phyloP scores from a whole-genome alignment of 2,113 vertebrate species.

The Helogale parvula region DNA sequence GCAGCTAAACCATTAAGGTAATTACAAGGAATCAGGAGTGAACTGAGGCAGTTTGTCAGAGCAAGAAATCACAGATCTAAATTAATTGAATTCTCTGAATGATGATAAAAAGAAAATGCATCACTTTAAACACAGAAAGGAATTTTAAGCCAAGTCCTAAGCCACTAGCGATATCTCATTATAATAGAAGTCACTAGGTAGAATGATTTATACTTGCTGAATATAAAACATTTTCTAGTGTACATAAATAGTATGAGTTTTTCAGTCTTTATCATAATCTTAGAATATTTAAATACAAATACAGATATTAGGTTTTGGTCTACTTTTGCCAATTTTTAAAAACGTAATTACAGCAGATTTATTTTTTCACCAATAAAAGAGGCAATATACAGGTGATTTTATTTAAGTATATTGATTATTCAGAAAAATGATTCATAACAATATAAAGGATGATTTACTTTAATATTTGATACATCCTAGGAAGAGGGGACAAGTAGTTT shows the following conservation, averaged over 20 bases:
- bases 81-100: slow-evolving; percentile 73
- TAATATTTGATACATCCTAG: not conserved
- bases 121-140: slow-evolving; percentile 33
- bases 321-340: slow-evolving; percentile 20
- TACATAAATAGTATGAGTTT: slow-evolving; percentile 23
- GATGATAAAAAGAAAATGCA: slow-evolving; percentile 63
- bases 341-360: not conserved
- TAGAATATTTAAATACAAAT: slow-evolving; percentile 57
- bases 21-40: slow-evolving; percentile 61
- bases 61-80: slow-evolving; percentile 54
- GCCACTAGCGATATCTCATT: slow-evolving; percentile 18
- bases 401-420: not conserved
- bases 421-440: not conserved
- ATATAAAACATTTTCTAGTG: slow-evolving; percentile 55
- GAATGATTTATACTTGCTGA: slow-evolving; percentile 14
- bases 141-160: slow-evolving; percentile 55
- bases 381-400: not conserved
- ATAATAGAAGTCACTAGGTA: slow-evolving; percentile 31
- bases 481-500: not conserved
- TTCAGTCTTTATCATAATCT: not conserved
- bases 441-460: not conserved
- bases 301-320: not conserved
- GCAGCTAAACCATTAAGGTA: slow-evolving; percentile 66
- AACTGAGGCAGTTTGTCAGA: slow-evolving; percentile 65
- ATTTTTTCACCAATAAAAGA: not conserved